Percentiles rank a stretch among this genome's conserved stretches.
These are phyloP conservation scores for Pica pica DNA, from an alignment of 2,113 vertebrate genomes.

Conservation along the genomic window DNA sequence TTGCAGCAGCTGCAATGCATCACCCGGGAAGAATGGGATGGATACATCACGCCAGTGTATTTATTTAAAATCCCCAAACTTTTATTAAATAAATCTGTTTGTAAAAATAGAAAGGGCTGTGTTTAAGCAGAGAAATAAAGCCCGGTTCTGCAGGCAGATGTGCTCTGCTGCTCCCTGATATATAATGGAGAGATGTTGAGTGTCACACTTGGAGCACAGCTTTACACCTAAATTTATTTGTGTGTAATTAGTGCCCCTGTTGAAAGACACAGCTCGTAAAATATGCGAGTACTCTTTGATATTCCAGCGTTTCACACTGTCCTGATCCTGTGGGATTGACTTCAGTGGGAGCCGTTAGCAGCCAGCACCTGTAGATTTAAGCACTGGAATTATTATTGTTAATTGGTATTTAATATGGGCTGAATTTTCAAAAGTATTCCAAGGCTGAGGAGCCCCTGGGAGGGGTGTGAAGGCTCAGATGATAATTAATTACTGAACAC, in stretches of 20 bases:
- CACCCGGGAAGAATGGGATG: not conserved
- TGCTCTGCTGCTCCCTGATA: not conserved
- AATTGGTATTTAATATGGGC: slow-evolving; percentile 4
- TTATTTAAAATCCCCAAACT: slow-evolving; percentile 43
- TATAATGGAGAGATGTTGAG: not conserved
- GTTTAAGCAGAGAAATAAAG: not conserved
- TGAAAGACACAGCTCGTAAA: slow-evolving; percentile 12
- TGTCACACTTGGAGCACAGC: not conserved
- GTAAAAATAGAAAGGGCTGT: not conserved
- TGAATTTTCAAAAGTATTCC: slow-evolving; percentile 2
- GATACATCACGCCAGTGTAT: slow-evolving; percentile 2
- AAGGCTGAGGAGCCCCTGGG: not conserved
- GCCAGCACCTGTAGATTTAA: slow-evolving; percentile 48
- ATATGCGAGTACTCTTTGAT: not conserved
- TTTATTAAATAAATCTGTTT: slow-evolving; percentile 36
- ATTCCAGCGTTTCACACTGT: not conserved
- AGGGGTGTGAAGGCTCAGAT: not conserved
- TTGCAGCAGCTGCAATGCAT: slow-evolving; percentile 52
- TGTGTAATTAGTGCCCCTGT: slow-evolving; percentile 21
- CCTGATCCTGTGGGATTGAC: not conserved
- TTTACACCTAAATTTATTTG: not conserved
- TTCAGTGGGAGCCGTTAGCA: not conserved
- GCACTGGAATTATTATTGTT: not conserved
- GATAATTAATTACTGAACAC: not conserved
- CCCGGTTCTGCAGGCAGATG: not conserved